Percentiles rank a stretch among this genome's conserved stretches.
phyloP scores from a whole-genome alignment of 2,113 vertebrate species.

The Vulpes ferrilata region DNA sequence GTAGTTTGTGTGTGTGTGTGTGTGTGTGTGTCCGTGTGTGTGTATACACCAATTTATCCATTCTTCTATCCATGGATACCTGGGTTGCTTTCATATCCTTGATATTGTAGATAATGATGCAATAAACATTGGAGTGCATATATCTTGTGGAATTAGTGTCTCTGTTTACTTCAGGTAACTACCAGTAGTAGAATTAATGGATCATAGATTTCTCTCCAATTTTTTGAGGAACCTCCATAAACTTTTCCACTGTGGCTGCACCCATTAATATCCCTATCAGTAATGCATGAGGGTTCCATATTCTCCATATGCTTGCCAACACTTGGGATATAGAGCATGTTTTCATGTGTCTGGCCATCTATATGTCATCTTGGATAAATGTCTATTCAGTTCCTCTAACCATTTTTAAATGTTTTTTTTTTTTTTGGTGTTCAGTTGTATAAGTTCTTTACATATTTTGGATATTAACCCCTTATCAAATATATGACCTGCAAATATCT shows the following conservation, averaged over 20 bases:
- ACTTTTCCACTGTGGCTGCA: background rate
- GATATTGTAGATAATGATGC: background rate
- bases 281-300: background rate
- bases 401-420: background rate
- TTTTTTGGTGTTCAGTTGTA: background rate
- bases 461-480: background rate
- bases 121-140: background rate
- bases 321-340: background rate
- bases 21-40: no score
- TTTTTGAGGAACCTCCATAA: background rate
- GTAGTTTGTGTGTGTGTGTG: no score
- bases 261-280: background rate
- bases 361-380: background rate
- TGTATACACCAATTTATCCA: background rate
- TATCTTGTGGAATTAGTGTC: background rate
- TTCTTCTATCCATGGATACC: background rate
- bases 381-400: background rate
- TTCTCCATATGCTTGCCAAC: background rate
- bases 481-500: background rate
- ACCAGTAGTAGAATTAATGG: background rate
- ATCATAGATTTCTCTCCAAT: background rate
- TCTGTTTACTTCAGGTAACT: background rate
- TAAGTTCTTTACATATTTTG: background rate
- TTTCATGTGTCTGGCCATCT: background rate
- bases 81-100: background rate